Percentiles rank a stretch among this genome's conserved stretches.
These are phyloP conservation scores for Pangasius larnaudii DNA, from an alignment of 2,797 vertebrate species.

Conservation along the genomic window DNA sequence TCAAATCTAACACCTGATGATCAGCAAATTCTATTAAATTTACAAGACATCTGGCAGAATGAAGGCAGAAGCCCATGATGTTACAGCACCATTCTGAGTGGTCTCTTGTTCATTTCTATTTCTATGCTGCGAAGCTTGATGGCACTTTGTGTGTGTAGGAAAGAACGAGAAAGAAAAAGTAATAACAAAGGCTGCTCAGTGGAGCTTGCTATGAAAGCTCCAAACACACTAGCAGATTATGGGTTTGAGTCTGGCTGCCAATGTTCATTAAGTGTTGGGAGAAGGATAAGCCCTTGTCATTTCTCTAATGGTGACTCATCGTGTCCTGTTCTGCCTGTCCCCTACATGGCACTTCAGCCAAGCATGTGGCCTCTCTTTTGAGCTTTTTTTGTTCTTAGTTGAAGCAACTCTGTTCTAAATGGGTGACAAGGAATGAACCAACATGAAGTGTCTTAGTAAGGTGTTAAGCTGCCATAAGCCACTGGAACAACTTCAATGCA, in stretches of 20 bases:
- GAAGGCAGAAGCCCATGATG: slow-evolving; percentile 1
- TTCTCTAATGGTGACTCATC: slow-evolving; percentile 57
- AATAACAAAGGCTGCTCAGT: slow-evolving; percentile 60
- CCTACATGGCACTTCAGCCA: slow-evolving; percentile 9
- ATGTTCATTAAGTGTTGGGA: slow-evolving; percentile 63
- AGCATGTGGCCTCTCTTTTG: background rate
- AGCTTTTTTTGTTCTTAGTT: slow-evolving; percentile 36
- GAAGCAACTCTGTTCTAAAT: slow-evolving; percentile 11
- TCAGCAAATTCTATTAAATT: slow-evolving; percentile 5
- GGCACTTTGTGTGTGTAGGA: slow-evolving; percentile 33
- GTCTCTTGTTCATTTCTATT: slow-evolving; percentile 40
- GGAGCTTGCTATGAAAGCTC: slow-evolving; percentile 62
- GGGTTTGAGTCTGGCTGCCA: slow-evolving; percentile 56
- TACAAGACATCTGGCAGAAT: slow-evolving; percentile 15
- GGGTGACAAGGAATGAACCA: background rate
- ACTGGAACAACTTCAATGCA: background rate
- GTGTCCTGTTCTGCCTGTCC: slow-evolving; percentile 32
- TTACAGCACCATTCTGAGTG: slow-evolving; percentile 25
- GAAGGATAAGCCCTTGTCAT: slow-evolving; percentile 56
- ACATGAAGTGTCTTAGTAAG: background rate
- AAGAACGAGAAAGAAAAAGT: slow-evolving; percentile 46
- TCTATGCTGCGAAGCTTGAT: slow-evolving; percentile 40
- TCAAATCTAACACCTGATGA: slow-evolving; percentile 32
- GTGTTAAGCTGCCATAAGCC: background rate
- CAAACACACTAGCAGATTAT: slow-evolving; percentile 65